Evolutionary conservation across 2,888 invertebrate genomes (phyloP), one percentile per base, ranked within the genome.

Genomic region (Eumacrocentrus americanus): DNA sequence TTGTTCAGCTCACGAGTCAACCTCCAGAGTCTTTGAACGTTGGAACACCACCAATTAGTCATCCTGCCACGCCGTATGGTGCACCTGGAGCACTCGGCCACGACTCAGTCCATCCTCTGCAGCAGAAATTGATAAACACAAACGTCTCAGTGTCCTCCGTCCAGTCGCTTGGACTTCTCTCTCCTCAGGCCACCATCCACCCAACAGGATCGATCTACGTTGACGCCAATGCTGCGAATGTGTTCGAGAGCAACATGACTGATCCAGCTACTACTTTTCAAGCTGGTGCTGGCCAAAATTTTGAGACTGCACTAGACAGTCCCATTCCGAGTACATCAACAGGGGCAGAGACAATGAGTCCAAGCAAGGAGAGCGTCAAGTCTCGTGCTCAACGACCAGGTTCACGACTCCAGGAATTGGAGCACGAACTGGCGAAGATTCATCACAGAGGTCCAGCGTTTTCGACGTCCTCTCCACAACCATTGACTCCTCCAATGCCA

Each of bases 51-150:
- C 86, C 86, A 51, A 85, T 86, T 12, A 85, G 84, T 68, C 84
- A 85, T 71, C 84, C 84, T 5, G 82, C 88, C 67, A 88, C 89
- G 29, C 90, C 90, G 4, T 89, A 87, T 77, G 85, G 86, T 69
- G 83, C 84, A 63, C 86, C 87, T 60, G 84, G 86, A 35, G 61
- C 48, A 2, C 38, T 69, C 12, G 71, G 70, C 6, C 70, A 71
- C 52, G 89, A 90, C 77, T 84, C 86, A 47, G 89, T 89, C 75
- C 85, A 89, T 70, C 86, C 86, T 48, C 80, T 90, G 64, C 90
- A 90, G 70, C 89, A 90, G 75, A 89, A 90, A 75, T 81, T 90
- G 37, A 85, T 87, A 25, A 81, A 80, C 38, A 78, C 82, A 52
- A 80, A 81, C n/a, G 76, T 79, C 69, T 70, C 77, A 18, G 61